Evolutionary conservation across 2,797 vertebrate genomes (phyloP), one percentile per base, ranked within the genome.

Genomic region (Lithobates pipiens): DNA sequence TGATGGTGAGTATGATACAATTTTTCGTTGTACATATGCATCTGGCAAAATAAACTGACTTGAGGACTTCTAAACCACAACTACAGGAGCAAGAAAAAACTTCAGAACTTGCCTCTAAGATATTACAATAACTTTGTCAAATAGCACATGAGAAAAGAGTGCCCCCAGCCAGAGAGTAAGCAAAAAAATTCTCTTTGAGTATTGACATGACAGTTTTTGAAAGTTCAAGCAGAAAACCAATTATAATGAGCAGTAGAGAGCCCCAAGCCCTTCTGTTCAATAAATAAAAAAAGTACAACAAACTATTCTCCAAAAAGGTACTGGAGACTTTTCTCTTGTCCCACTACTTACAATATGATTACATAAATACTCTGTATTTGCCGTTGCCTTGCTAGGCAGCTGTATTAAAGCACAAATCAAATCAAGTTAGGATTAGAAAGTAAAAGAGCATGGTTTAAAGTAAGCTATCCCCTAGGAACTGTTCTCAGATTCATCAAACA

Each of bases 191-290:
- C 94, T 95, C 94, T 94, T 94, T 94, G 94, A 95, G 92, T 95
- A 96, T 95, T 96, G 96, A 96, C 95, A 96, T 96, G 96, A 96
- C 95, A 96, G 95, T 96, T 96, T 96, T 96, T 94, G 94, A 96
- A 97, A 95, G 95, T 96, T 97, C 95, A 96, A 95, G 95, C 95
- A 96, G 95, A 96, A 97, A 96, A 96, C 95, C 91, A 95, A 96
- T 96, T 96, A 95, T 96, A 95, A 95, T 92, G 93, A 95, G 95
- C 95, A 96, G 92, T 90, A 92, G 93, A 94, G 94, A 95, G 94
- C 95, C 94, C 3, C 93, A 91, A 95, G 95, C 94, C 94, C 93
- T 93, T 94, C 92, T 94, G 92, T 96, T 94, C 94, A 93, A 92
- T 93, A 94, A 94, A 96, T 95, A 95, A 95, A 95, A 95, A 95